A percentile compares a stretch with the other conserved stretches of the same genome.
phyloP scores from a whole-genome alignment of 1,140 invertebrate species.

The Brachionus manjavacas region DNA sequence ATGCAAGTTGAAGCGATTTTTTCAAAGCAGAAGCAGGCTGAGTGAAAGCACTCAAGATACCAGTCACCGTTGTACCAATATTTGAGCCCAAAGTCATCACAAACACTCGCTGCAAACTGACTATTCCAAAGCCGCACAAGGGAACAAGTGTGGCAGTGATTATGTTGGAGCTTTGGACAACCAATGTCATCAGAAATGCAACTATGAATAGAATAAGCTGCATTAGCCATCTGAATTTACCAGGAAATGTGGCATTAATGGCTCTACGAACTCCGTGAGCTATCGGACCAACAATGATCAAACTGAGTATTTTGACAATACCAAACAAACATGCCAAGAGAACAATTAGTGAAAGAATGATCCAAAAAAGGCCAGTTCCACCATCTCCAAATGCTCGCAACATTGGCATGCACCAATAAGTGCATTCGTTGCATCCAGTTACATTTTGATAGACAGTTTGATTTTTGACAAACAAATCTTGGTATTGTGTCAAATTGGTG shows the following conservation, averaged over 20 bases:
- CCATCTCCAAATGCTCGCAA: constrained; percentile 18
- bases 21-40: constrained; percentile 50
- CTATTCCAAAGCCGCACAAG: constrained; percentile 64
- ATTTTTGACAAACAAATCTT: not conserved
- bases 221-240: constrained; percentile 56
- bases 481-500: not conserved
- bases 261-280: constrained; percentile 59
- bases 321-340: not conserved
- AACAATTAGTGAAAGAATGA: not conserved
- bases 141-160: constrained; percentile 66
- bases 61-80: constrained; percentile 65
- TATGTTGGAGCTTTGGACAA: constrained; percentile 65
- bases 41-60: constrained; percentile 60
- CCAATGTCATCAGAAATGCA: constrained; percentile 62
- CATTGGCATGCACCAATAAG: constrained; percentile 19
- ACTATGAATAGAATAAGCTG: constrained; percentile 59
- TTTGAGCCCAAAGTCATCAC: constrained; percentile 65
- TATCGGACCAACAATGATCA: constrained; percentile 55
- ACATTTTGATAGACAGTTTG: not conserved
- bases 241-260: constrained; percentile 61
- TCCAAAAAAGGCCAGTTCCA: not conserved
- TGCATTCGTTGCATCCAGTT: not conserved
- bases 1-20: constrained; percentile 62
- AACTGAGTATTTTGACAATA: constrained; percentile 17
- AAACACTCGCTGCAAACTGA: constrained; percentile 63